These are phyloP conservation scores for Simalia tracyae DNA, from an alignment of 2,797 vertebrate species.

Conservation along the genomic window DNA sequence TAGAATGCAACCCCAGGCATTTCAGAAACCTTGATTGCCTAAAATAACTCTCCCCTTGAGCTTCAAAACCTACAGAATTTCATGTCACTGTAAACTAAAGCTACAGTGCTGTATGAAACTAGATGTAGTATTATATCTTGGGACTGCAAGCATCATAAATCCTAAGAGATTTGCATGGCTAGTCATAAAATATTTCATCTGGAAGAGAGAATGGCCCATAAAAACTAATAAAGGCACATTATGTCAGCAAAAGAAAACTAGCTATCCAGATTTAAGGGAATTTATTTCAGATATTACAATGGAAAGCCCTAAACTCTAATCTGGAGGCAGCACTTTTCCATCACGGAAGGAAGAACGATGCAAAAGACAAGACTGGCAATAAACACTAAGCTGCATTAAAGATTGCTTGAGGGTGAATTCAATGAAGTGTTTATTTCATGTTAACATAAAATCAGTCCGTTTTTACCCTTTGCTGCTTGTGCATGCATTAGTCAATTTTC, in stretches of 20 bases:
- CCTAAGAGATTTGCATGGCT: background rate
- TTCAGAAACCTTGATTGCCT: background rate
- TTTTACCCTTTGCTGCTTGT: background rate
- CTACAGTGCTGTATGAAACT: background rate
- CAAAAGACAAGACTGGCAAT: background rate
- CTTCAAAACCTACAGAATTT: slow-evolving; percentile 3
- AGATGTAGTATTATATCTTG: background rate
- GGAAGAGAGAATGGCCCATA: slow-evolving; percentile 17
- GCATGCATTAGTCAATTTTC: background rate
- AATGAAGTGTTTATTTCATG: slow-evolving; percentile 32
- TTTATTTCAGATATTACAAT: slow-evolving; percentile 36
- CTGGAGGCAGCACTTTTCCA: slow-evolving; percentile 17
- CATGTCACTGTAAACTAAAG: background rate
- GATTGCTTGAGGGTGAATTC: slow-evolving; percentile 18
- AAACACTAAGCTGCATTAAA: background rate
- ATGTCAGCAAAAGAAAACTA: slow-evolving; percentile 27
- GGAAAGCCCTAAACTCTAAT: slow-evolving; percentile 12
- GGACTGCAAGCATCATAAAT: background rate
- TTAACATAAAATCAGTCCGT: background rate
- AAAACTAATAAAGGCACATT: slow-evolving; percentile 20
- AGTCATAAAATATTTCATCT: slow-evolving; percentile 23
- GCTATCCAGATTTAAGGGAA: background rate
- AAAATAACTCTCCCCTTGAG: background rate
- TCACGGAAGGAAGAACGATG: background rate
- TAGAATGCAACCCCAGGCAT: background rate